Evolutionary conservation across 2,113 vertebrate species (phyloP), one percentile per base, ranked within the genome.

Genomic region (Thermophis baileyi): DNA sequence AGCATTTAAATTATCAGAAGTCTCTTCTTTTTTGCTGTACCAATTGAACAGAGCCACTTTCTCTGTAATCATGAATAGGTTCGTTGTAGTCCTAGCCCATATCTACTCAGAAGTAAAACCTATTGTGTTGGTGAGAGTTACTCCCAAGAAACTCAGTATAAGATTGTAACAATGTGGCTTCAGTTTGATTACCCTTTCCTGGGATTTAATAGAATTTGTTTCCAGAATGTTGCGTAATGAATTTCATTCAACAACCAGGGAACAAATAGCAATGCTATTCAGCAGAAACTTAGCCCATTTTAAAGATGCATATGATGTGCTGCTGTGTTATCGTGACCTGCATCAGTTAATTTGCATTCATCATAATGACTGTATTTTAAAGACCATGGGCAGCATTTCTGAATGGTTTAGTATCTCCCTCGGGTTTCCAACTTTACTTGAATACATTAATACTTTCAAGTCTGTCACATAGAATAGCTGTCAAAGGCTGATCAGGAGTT

Each of bases 361-460:
- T 89, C 20, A 1, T 46, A 30, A 88, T 94, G 24, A 24, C 44
- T 63, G 0, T 50, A 40, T 81, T 81, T 92, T 40, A 22, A 49
- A 25, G 3, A 27, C 51, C 10, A 88, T 54, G 0, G 8, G 35
- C n/a, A 91, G 44, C 22, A 90, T 44, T 57, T 92, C 91, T 54
- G 22, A 49, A 88, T 0, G 50, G 49, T 4, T 46, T 89, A 85
- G 53, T 50, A 25, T 51, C 86, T 92, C 40, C 44, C 25, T 49
- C 6, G n/a, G 27, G 24, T 55, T n/a, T 87, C 35, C 89, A 85
- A 81, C 74, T 81, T 81, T 0, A 20, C 50, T 25, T 87, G 85
- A 89, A 74, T 94, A 95, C 90, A 69, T 92, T 47, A 93, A 88
- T 46, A 60, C 4, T 0, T 92, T 51, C 54, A 74, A 35, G 11